phyloP scores from a whole-genome alignment of 2,113 vertebrate genomes.

The Phyllostomus hastatus region DNA sequence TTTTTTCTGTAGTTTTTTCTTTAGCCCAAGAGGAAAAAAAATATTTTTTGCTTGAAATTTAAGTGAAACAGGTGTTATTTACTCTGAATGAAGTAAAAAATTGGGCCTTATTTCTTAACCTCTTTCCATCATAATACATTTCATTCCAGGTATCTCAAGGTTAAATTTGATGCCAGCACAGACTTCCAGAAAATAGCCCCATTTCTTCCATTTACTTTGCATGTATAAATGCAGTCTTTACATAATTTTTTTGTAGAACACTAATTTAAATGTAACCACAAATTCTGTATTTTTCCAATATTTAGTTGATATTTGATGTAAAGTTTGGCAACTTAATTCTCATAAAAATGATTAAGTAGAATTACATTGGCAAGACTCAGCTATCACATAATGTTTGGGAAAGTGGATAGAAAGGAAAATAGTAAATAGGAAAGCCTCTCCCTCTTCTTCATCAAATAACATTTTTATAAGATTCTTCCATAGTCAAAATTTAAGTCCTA shows the following conservation, averaged over 20 bases:
- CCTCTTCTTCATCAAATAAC: not conserved
- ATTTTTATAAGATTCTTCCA: not conserved
- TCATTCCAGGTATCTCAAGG: constrained; percentile 33
- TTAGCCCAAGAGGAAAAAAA: not conserved
- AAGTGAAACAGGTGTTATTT: not conserved
- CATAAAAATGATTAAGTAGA: constrained; percentile 67
- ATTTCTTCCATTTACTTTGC: not conserved
- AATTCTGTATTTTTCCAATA: constrained; percentile 61
- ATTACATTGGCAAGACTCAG: constrained; percentile 62
- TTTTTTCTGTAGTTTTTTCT: not conserved
- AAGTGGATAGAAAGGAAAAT: not conserved
- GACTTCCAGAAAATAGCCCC: not conserved
- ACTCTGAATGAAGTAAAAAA: not conserved
- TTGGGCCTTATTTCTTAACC: not conserved
- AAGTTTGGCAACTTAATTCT: constrained; percentile 65
- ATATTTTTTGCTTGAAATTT: not conserved
- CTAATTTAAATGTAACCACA: constrained; percentile 50
- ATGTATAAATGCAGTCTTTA: constrained; percentile 35
- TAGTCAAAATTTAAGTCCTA: not conserved
- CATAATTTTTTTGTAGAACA: constrained; percentile 36
- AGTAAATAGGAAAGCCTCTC: not conserved
- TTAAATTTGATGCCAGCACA: not conserved
- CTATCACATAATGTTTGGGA: constrained; percentile 49
- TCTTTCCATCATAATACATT: constrained; percentile 5
- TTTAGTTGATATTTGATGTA: constrained; percentile 56